Evolutionary conservation across 1,140 invertebrate genomes (phyloP).

Genomic region (Halesus radiatus): DNA sequence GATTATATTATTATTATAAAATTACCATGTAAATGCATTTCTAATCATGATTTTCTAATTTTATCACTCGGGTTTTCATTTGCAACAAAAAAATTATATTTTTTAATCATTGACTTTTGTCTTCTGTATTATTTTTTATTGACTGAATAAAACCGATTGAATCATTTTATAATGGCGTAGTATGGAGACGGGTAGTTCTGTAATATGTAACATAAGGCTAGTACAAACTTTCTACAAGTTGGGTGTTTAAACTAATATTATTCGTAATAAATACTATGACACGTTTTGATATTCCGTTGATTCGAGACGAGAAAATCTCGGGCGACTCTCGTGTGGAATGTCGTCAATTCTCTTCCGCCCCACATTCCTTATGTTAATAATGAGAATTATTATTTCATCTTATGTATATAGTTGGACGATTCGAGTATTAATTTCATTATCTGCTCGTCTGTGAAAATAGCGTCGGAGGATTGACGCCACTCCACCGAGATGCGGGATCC

Average conservation of each 20-base stretch:
- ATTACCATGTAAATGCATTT: slow-evolving; percentile 31
- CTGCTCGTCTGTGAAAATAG: not conserved
- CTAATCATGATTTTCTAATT: slow-evolving; percentile 27
- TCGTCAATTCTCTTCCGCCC: not conserved
- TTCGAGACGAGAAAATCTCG: not conserved
- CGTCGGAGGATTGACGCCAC: not conserved
- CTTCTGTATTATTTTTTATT: slow-evolving; percentile 8
- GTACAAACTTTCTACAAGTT: slow-evolving; percentile 18
- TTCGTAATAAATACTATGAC: not conserved
- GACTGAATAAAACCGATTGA: slow-evolving; percentile 3
- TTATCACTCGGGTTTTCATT: not conserved
- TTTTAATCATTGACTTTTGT: slow-evolving; percentile 8
- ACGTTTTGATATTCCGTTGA: not conserved
- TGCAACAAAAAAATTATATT: not conserved
- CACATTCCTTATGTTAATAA: slow-evolving; percentile 26
- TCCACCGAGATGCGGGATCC: not conserved
- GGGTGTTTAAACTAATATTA: not conserved
- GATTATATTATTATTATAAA: not conserved
- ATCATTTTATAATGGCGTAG: slow-evolving; percentile 10
- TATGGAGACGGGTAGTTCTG: slow-evolving; percentile 16
- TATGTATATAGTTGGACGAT: slow-evolving; percentile 18
- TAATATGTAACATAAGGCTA: slow-evolving; percentile 12
- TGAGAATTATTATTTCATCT: slow-evolving; percentile 2
- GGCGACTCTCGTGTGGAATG: not conserved
- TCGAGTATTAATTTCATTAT: not conserved